A percentile compares a stretch with the other conserved stretches of the same genome.
Evolutionary conservation across 1,140 invertebrate genomes (phyloP).

Genomic region (Hyles vespertilio): DNA sequence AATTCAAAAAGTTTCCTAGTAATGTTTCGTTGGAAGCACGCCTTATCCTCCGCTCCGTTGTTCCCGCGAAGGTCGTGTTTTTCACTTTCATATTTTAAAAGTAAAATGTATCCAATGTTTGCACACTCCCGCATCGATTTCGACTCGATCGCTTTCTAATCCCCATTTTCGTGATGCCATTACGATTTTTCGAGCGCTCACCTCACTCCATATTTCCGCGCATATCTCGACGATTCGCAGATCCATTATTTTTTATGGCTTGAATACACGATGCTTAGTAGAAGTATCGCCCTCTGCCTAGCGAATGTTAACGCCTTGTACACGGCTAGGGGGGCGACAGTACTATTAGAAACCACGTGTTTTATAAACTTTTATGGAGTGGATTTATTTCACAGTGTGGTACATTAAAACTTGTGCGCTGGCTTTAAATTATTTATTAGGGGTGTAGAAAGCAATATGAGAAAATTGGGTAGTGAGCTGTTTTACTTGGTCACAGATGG

Average conservation of each 20-base stretch:
- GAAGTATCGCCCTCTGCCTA: constrained; percentile 47
- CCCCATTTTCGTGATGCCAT: constrained; percentile 71
- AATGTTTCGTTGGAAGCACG: too few species aligned
- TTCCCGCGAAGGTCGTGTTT: too few species aligned
- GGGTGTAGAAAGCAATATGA: too few species aligned
- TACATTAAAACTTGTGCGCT: too few species aligned
- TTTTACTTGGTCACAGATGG: too few species aligned
- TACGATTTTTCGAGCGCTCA: constrained; percentile 70
- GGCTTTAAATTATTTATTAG: too few species aligned
- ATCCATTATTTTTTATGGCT: constrained; percentile 74
- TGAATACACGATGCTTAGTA: constrained; percentile 66
- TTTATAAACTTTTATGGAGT: constrained; percentile 10
- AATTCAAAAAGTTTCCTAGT: too few species aligned
- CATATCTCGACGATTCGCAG: constrained; percentile 73
- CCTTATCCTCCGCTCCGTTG: too few species aligned
- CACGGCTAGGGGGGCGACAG: constrained; percentile 30
- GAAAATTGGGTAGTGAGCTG: too few species aligned
- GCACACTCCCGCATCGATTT: constrained; percentile 36
- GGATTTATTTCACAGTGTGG: background rate
- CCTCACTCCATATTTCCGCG: constrained; percentile 69
- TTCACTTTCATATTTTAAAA: constrained; percentile 1
- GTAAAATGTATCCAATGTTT: constrained; percentile 21
- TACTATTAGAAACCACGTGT: constrained; percentile 9
- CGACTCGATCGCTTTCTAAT: constrained; percentile 70
- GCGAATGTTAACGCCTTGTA: constrained; percentile 41